phyloP scores from a whole-genome alignment of 2,797 vertebrate species.

The Chromobotia macracanthus region DNA sequence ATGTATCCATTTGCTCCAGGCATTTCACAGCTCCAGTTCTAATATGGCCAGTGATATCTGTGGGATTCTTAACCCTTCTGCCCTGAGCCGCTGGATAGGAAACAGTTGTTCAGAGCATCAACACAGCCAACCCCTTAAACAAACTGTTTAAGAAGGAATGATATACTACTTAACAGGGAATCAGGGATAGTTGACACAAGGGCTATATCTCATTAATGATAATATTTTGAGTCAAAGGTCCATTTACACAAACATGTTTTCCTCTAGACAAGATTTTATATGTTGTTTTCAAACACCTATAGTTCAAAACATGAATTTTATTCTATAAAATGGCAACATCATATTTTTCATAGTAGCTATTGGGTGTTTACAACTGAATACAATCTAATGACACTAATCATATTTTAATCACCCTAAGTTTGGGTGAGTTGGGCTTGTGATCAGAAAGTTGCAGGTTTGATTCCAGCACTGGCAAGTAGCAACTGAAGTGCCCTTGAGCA shows the following conservation, averaged over 20 bases:
- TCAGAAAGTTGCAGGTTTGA: no score
- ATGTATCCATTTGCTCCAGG: slow-evolving; percentile 59
- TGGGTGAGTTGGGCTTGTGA: no score
- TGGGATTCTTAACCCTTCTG: slow-evolving; percentile 42
- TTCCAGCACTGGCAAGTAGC: no score
- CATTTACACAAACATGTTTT: background rate
- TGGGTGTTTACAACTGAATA: no score
- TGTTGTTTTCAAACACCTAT: no score
- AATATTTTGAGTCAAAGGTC: background rate
- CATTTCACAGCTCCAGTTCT: slow-evolving; percentile 44
- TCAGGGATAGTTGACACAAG: background rate
- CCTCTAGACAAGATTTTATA: no score
- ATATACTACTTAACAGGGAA: slow-evolving; percentile 19
- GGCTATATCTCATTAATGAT: background rate
- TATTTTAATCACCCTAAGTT: no score
- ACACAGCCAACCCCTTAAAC: slow-evolving; percentile 41
- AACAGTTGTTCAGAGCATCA: slow-evolving; percentile 44
- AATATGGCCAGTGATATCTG: slow-evolving; percentile 46
- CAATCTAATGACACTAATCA: no score
- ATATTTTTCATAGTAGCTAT: no score
- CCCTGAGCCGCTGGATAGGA: slow-evolving; percentile 40
- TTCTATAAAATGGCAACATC: no score
- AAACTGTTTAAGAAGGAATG: slow-evolving; percentile 47
- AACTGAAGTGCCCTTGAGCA: no score
- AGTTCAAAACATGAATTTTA: no score